Percentiles rank a stretch among this genome's conserved stretches.
Conservation (phyloP, 35 echinoderm and acorn worm genomes). For the Lytechinus variegatus region DNA sequence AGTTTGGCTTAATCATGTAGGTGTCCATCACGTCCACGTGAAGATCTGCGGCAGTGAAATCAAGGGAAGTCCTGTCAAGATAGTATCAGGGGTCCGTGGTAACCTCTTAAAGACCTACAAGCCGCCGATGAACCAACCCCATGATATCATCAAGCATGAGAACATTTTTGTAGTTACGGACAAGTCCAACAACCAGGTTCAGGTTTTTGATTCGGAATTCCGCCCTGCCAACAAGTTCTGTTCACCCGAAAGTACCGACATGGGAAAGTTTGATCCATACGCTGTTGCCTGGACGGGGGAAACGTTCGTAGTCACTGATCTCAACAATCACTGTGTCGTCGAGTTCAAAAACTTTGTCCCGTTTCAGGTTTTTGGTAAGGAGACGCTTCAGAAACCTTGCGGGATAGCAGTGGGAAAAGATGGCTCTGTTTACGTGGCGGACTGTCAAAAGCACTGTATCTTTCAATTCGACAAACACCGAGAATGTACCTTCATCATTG, state of each 20-base stretch:
- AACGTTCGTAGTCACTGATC: slow-evolving; percentile 63
- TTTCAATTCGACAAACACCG: slow-evolving; percentile 59
- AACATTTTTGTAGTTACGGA: slow-evolving; percentile 33
- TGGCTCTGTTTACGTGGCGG: slow-evolving; percentile 65
- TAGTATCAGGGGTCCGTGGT: background rate
- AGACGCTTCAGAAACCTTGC: slow-evolving; percentile 53
- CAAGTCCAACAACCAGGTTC: slow-evolving; percentile 37
- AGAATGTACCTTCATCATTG: background rate
- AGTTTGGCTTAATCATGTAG: background rate
- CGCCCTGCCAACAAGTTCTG: slow-evolving; percentile 38
- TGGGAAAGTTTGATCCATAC: slow-evolving; percentile 60
- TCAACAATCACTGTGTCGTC: slow-evolving; percentile 57
- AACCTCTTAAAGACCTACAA: slow-evolving; percentile 25
- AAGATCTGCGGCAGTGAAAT: background rate
- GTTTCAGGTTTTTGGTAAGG: slow-evolving; percentile 8
- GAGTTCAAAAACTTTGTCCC: slow-evolving; percentile 63
- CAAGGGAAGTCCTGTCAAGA: background rate
- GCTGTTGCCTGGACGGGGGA: slow-evolving; percentile 59
- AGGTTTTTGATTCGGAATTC: background rate
- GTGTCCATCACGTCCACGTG: background rate
- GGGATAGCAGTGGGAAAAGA: slow-evolving; percentile 56
- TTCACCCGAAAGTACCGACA: background rate
- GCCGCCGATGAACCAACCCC: slow-evolving; percentile 26
- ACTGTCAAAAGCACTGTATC: slow-evolving; percentile 61
- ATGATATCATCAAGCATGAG: background rate